Evolutionary conservation across 2,888 invertebrate genomes (phyloP), one percentile per base, ranked within the genome.

Genomic region (Kryphioiulus occultus): DNA sequence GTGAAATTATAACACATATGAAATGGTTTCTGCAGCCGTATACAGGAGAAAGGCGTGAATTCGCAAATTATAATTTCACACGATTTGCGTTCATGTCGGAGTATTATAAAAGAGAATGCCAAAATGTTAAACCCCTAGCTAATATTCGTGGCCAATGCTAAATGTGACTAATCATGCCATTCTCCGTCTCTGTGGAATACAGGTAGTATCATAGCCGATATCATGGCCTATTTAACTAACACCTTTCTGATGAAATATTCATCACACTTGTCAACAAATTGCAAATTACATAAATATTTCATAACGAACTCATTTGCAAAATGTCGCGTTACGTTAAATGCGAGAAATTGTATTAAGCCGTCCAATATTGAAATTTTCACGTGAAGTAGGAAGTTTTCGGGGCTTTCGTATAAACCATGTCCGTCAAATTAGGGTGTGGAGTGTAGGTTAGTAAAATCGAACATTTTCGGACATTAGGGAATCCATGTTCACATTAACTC

Each of bases 81-180:
- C 7, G 1, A 68, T 68, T 22, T 12, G 68, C 22, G 9, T 26
- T 26, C 9, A 68, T 26, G 26, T 26, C 7, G 5, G 0, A n/a
- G 12, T 9, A 68, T 68, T 59, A 3, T 22, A 0, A 68, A 12
- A 68, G 9, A 68, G 9, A 26, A 9, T 26, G 22, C 26, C 0
- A 68, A 68, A 68, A 68, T 10, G n/a, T n/a, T n/a, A n/a, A n/a
- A n/a, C n/a, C 22, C 22, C 26, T 68, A n/a, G 68, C 68, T 68
- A 68, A 68, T 68, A 68, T 5, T 22, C 68, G 26, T 26, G 26
- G 26, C 68, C 68, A 68, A 68, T 68, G 68, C 9, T 68, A 26
- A 68, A 68, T 68, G 68, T 68, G 26, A 68, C 68, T 26, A 68
- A 68, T 68, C 68, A 68, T 68, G 68, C 68, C 9, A 68, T 68